Conservation (phyloP, 2,888 invertebrate species). For the Cristatella mucedo region DNA sequence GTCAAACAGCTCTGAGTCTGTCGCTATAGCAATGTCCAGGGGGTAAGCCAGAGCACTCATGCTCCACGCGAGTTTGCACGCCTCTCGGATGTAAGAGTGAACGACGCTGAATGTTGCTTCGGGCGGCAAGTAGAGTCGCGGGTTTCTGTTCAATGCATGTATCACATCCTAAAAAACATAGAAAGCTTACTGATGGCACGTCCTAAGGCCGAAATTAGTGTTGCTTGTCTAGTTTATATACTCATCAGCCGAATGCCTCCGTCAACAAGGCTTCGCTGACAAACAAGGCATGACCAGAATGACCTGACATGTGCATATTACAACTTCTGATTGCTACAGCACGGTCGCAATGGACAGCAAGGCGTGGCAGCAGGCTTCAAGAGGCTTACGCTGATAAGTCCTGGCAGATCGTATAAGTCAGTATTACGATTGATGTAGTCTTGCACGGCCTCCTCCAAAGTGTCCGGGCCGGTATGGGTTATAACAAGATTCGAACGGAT, state of each 20-base stretch:
- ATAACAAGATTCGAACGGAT: conserved; percentile 32
- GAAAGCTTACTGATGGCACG: too few species aligned
- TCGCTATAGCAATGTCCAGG: conserved; percentile 33
- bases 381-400: conserved; percentile 33
- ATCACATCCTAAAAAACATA: conserved; percentile 35
- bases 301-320: too few species aligned
- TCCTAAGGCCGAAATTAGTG: too few species aligned
- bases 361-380: too few species aligned
- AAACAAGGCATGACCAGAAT: too few species aligned
- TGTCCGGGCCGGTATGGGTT: conserved; percentile 33
- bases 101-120: conserved; percentile 30
- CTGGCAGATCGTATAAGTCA: conserved; percentile 33
- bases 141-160: conserved; percentile 30
- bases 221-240: too few species aligned
- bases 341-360: too few species aligned
- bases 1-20: conserved; percentile 36
- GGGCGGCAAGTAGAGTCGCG: conserved; percentile 28
- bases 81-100: conserved; percentile 36
- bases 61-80: conserved; percentile 36
- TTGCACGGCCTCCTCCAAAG: conserved; percentile 37
- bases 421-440: conserved; percentile 37
- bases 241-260: too few species aligned
- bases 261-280: too few species aligned
- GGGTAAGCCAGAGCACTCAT: conserved; percentile 34
- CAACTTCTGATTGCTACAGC: too few species aligned